These are phyloP conservation scores for Melanargia galathea DNA, from an alignment of 2,888 invertebrate genomes.

Conservation along the genomic window DNA sequence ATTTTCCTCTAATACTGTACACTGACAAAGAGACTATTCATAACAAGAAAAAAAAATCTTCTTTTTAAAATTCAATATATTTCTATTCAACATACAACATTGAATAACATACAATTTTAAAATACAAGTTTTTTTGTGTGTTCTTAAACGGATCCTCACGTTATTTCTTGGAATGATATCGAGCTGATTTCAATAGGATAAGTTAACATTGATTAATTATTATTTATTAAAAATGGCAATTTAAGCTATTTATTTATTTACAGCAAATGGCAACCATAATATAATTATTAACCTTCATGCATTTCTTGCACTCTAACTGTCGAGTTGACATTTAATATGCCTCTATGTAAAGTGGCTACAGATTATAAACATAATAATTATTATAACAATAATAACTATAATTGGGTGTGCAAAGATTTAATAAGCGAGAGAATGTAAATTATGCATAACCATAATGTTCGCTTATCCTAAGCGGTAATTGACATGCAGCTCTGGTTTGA, in stretches of 20 bases:
- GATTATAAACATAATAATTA: constrained; percentile 51
- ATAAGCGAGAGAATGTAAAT: constrained; percentile 40
- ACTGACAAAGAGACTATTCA: constrained; percentile 62
- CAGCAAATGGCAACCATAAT: constrained; percentile 43
- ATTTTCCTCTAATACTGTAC: constrained; percentile 77
- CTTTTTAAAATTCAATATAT: constrained; percentile 70
- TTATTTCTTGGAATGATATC: constrained; percentile 73
- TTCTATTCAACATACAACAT: constrained; percentile 77
- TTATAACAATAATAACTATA: constrained; percentile 61
- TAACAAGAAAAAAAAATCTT: constrained; percentile 55
- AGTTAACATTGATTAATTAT: constrained; percentile 43
- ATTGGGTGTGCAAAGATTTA: constrained; percentile 51
- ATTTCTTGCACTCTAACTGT: constrained; percentile 33
- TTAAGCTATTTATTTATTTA: constrained; percentile 48
- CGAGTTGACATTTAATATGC: constrained; percentile 30
- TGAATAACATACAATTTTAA: constrained; percentile 70
- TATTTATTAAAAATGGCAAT: constrained; percentile 44
- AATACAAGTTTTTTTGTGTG: constrained; percentile 53
- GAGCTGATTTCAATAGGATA: constrained; percentile 63
- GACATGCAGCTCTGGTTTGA: constrained; percentile 95
- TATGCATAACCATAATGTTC: constrained; percentile 37
- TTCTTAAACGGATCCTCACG: constrained; percentile 60
- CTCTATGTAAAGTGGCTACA: constrained; percentile 42
- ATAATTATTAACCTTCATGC: constrained; percentile 25
- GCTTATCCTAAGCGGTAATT: constrained; percentile 86